A percentile compares a stretch with the other conserved stretches of the same genome.
Conservation (phyloP, 2,797 vertebrate genomes). For the Coendou prehensilis region DNA sequence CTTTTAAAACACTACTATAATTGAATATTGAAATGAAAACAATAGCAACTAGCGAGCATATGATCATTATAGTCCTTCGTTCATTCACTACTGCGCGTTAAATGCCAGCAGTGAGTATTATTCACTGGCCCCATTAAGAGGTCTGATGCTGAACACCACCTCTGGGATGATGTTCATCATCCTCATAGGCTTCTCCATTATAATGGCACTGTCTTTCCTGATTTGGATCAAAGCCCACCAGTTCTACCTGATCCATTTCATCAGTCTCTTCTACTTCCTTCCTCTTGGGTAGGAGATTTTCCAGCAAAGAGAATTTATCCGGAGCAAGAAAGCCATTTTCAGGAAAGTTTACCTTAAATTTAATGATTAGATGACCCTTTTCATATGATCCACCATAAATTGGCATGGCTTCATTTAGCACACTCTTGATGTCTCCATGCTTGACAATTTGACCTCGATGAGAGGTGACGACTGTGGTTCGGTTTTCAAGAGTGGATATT, state of each 20-base stretch:
- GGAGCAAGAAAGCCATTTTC: neutral
- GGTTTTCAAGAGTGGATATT: neutral
- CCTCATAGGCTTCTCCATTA: neutral
- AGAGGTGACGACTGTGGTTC: neutral
- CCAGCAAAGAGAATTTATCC: neutral
- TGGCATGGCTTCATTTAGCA: neutral
- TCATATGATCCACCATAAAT: neutral
- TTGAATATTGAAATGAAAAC: neutral
- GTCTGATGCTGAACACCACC: neutral
- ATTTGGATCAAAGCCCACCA: neutral
- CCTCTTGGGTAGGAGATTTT: neutral
- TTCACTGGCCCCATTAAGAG: neutral
- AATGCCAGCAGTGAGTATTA: neutral
- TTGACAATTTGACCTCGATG: neutral
- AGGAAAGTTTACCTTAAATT: neutral
- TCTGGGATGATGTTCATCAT: neutral
- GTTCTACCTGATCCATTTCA: neutral
- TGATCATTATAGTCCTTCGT: neutral
- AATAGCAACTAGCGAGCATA: neutral
- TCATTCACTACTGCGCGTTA: neutral
- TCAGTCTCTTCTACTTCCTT: neutral
- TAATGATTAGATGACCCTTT: neutral
- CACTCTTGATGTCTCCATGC: neutral
- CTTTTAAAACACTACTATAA: neutral
- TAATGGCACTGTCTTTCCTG: neutral